A percentile compares a stretch with the other conserved stretches of the same genome.
Conservation (phyloP, 2,113 vertebrate species). For the Stomatorhinus ivindoensis region DNA sequence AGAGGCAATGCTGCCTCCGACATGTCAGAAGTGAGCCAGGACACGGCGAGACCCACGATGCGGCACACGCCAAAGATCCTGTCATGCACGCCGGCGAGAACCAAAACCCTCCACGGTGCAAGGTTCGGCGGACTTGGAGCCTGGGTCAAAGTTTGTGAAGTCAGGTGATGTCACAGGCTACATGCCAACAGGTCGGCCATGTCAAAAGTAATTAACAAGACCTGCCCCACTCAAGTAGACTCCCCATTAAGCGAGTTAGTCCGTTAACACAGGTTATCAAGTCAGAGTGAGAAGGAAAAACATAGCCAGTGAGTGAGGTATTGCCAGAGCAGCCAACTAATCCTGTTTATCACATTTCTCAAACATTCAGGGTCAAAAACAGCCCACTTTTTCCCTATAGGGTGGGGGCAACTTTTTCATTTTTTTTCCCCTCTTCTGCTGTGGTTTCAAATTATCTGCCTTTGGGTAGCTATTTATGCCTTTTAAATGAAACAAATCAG, state of each 20-base stretch:
- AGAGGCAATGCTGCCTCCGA: neutral
- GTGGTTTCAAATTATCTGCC: constrained; percentile 6
- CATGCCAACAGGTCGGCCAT: constrained; percentile 29
- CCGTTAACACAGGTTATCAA: neutral
- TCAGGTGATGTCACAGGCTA: constrained; percentile 29
- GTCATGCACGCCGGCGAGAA: neutral
- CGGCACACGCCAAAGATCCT: neutral
- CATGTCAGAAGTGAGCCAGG: too few species aligned
- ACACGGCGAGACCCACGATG: too few species aligned
- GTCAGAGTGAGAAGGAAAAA: neutral
- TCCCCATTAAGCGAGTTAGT: neutral
- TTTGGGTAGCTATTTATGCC: neutral
- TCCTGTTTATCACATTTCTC: constrained; percentile 7
- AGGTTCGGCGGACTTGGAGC: neutral
- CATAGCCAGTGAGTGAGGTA: neutral
- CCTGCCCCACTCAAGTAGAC: constrained; percentile 31
- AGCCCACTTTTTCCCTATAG: neutral
- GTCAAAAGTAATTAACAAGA: constrained; percentile 25
- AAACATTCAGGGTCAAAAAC: neutral
- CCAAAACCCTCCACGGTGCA: too few species aligned
- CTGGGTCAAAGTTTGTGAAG: neutral
- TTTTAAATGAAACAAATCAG: neutral
- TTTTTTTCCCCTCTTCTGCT: neutral
- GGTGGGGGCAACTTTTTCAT: neutral
- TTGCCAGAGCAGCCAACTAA: neutral